A percentile compares a stretch with the other conserved stretches of the same genome.
Conservation (phyloP, 2,888 invertebrate species). For the Stenurella melanura region DNA sequence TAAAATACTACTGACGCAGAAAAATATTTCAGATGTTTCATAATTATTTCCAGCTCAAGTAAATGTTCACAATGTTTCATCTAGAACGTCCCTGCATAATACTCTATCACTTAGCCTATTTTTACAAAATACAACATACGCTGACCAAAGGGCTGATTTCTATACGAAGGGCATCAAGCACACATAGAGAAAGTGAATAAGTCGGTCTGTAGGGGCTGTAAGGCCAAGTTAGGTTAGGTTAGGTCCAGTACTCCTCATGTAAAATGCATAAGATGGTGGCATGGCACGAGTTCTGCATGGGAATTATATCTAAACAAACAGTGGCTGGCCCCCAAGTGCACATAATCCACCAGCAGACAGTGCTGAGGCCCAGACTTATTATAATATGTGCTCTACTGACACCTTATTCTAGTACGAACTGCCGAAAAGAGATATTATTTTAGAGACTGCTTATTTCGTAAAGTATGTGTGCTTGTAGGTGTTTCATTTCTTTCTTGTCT, state of each 20-base stretch:
- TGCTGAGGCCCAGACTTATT: slow-evolving; percentile 36
- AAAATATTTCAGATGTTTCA: no score
- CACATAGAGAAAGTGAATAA: slow-evolving; percentile 42
- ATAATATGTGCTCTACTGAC: slow-evolving; percentile 45
- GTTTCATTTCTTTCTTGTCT: background rate
- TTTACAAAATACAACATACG: background rate
- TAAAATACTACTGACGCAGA: no score
- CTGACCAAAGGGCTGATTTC: slow-evolving; percentile 30
- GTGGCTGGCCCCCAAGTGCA: slow-evolving; percentile 46
- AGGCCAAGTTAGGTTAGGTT: slow-evolving; percentile 73
- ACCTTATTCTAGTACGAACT: slow-evolving; percentile 33
- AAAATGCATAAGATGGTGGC: slow-evolving; percentile 79
- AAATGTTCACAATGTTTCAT: no score
- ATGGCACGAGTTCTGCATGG: slow-evolving; percentile 73
- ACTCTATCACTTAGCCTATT: no score
- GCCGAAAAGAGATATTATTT: background rate
- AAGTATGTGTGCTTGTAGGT: background rate
- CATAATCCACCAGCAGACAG: slow-evolving; percentile 43
- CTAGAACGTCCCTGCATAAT: no score
- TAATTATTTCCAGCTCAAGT: no score
- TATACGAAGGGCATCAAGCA: slow-evolving; percentile 28
- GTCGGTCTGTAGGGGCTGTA: slow-evolving; percentile 57
- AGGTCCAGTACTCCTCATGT: slow-evolving; percentile 77
- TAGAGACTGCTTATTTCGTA: background rate
- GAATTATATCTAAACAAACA: slow-evolving; percentile 74